Percentiles rank a stretch among this genome's conserved stretches.
Conservation (phyloP, 2,797 vertebrate genomes). For the Trematomus bernacchii region DNA sequence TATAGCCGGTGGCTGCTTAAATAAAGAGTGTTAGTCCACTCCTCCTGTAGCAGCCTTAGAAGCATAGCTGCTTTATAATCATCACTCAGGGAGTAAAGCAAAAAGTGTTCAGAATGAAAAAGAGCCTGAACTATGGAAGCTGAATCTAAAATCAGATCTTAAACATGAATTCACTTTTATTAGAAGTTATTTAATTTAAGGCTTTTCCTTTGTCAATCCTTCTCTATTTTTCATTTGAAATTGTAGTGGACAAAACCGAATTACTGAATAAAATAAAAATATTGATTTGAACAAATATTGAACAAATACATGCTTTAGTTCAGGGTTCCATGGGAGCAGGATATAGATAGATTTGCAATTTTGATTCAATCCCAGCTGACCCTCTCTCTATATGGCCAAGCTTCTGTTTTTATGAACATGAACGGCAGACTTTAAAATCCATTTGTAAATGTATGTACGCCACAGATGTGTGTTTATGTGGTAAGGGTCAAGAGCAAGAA, state of each 20-base stretch:
- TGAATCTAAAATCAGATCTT: neutral
- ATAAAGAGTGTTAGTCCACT: neutral
- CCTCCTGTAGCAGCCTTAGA: neutral
- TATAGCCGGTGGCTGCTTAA: neutral
- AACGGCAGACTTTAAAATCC: neutral
- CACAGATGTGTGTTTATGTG: constrained; percentile 8
- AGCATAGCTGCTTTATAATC: neutral
- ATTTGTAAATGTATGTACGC: constrained; percentile 18
- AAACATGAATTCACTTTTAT: constrained; percentile 3
- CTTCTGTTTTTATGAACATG: constrained; percentile 1
- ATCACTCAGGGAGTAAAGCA: neutral
- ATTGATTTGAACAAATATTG: constrained; percentile 22
- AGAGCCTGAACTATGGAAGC: neutral
- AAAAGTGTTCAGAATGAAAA: neutral
- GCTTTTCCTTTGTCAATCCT: neutral
- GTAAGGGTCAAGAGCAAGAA: neutral
- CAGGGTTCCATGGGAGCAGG: constrained; percentile 4
- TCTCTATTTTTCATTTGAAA: constrained; percentile 13
- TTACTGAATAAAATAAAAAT: constrained; percentile 17
- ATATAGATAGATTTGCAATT: constrained; percentile 4
- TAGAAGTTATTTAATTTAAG: constrained; percentile 7
- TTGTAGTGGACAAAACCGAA: neutral
- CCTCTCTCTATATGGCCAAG: neutral
- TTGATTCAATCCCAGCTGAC: neutral
- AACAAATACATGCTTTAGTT: constrained; percentile 23